A percentile compares a stretch with the other conserved stretches of the same genome.
Conservation (phyloP, 2,888 invertebrate species). For the Linhomoeus sp. region DNA sequence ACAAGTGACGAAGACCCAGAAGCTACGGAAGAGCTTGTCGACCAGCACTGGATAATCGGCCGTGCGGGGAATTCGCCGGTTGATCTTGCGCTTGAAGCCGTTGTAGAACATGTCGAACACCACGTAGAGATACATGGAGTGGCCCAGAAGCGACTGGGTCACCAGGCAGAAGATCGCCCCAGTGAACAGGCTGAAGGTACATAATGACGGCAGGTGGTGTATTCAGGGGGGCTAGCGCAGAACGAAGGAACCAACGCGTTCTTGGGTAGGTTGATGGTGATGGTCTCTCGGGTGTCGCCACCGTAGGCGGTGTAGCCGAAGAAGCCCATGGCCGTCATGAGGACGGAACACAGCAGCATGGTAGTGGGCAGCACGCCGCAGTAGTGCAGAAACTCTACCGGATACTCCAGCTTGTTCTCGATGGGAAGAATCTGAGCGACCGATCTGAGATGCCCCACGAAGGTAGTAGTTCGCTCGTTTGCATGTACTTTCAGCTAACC, state of each 20-base stretch:
- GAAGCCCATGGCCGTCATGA: constrained; percentile 22
- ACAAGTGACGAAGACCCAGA: constrained; percentile 25
- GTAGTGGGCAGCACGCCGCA: constrained; percentile 26
- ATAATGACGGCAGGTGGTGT: background rate
- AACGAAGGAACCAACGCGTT: no score
- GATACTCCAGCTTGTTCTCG: constrained; percentile 24
- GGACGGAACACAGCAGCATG: constrained; percentile 21
- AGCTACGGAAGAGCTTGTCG: constrained; percentile 22
- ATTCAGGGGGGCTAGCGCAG: no score
- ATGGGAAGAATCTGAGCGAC: constrained; percentile 20
- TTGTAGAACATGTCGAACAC: constrained; percentile 13
- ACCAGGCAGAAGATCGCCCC: constrained; percentile 22
- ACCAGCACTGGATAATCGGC: constrained; percentile 11
- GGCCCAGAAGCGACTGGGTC: constrained; percentile 24
- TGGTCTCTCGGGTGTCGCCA: constrained; percentile 15
- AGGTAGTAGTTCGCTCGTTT: no score
- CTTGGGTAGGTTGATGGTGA: constrained; percentile 25
- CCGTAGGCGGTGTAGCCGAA: constrained; percentile 22
- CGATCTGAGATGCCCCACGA: no score
- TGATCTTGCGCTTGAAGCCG: constrained; percentile 23
- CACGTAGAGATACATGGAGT: constrained; percentile 23
- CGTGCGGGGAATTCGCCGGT: constrained; percentile 18
- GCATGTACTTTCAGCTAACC: constrained; percentile 8
- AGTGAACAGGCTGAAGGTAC: constrained; percentile 21
- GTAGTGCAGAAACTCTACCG: constrained; percentile 21